These are phyloP conservation scores for Gymnarchus niloticus DNA, from an alignment of 2,113 vertebrate genomes.

Conservation along the genomic window DNA sequence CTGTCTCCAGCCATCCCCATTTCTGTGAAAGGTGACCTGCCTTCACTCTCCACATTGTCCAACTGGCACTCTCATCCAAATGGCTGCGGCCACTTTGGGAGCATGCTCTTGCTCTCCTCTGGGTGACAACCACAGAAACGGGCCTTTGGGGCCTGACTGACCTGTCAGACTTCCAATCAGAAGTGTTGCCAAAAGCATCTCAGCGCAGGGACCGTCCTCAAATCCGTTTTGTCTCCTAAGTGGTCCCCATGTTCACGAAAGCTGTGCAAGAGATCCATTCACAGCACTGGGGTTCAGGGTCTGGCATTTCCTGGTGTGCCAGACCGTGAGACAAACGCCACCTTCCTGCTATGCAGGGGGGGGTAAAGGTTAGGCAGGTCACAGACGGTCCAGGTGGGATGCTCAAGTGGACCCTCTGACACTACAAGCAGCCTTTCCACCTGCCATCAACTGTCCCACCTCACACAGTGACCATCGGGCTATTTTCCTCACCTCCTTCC, in stretches of 20 bases:
- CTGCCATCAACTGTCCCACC: no score
- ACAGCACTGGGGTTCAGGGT: not conserved
- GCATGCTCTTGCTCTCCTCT: not conserved
- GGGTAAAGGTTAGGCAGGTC: not conserved
- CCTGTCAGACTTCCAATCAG: no score
- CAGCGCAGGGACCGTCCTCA: no score
- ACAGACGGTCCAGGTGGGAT: not conserved
- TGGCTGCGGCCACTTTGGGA: not conserved
- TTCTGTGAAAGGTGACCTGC: not conserved
- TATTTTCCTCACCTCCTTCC: not conserved
- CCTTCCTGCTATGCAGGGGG: not conserved
- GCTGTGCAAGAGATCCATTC: constrained; percentile 34
- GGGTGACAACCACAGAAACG: not conserved
- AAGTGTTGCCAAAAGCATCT: no score
- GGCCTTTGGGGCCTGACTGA: not conserved
- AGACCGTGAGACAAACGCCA: not conserved
- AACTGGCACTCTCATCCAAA: not conserved
- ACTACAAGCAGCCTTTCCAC: no score
- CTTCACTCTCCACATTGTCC: not conserved
- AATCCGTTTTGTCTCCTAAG: constrained; percentile 14
- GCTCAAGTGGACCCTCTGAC: not conserved
- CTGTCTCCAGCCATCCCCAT: not conserved
- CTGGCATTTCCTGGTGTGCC: not conserved
- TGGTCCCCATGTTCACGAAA: not conserved
- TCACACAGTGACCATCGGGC: no score